These are phyloP conservation scores for Lepidochrysops patricia DNA, from an alignment of 2,888 invertebrate genomes.

Conservation along the genomic window DNA sequence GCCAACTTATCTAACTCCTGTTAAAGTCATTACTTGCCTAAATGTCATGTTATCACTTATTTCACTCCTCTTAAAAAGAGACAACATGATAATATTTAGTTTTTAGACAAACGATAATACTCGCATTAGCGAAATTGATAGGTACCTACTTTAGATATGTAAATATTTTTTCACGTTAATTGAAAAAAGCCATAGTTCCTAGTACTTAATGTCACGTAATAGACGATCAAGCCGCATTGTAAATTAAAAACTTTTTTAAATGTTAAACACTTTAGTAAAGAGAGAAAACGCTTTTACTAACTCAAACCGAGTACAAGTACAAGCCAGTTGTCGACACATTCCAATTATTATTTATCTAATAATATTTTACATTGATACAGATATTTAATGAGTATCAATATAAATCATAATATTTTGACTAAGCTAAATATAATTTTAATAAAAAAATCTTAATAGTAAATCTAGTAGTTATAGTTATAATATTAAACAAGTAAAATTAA, in stretches of 20 bases:
- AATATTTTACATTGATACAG: no score
- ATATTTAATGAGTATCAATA: no score
- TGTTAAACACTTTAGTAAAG: neutral
- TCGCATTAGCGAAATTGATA: no score
- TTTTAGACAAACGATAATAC: no score
- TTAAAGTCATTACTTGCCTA: no score
- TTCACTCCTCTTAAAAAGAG: no score
- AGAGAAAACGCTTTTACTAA: neutral
- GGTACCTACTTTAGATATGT: no score
- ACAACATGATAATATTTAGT: no score
- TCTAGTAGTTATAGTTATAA: neutral
- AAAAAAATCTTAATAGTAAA: neutral
- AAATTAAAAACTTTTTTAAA: neutral
- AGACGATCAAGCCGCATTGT: slow-evolving; percentile 34
- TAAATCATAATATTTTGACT: neutral
- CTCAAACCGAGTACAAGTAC: neutral
- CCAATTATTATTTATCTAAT: no score
- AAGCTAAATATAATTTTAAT: neutral
- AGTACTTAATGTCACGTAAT: slow-evolving; percentile 16
- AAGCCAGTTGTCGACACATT: neutral
- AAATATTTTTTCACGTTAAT: neutral
- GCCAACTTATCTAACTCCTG: no score
- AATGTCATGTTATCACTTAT: no score
- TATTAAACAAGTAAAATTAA: neutral
- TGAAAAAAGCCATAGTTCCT: neutral